Evolutionary conservation across 2,797 vertebrate genomes (phyloP).

Genomic region (Acestrorhynchus altus): DNA sequence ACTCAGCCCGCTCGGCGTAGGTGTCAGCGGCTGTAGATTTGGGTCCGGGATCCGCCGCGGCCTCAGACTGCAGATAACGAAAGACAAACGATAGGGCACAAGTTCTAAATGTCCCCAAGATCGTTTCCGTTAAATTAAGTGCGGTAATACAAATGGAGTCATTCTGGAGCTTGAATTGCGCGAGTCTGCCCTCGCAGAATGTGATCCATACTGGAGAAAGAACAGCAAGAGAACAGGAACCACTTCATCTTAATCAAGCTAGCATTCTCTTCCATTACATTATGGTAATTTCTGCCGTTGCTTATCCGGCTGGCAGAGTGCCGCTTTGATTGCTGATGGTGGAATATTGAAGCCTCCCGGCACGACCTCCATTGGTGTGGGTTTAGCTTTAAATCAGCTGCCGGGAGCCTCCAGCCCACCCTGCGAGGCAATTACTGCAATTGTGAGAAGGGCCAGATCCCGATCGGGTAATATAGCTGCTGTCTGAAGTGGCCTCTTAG

Average conservation of each 20-base stretch:
- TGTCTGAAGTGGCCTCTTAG: constrained; percentile 14
- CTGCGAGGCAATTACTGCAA: background rate
- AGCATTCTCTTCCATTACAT: constrained; percentile 58
- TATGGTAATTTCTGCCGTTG: constrained; percentile 52
- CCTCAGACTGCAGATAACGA: background rate
- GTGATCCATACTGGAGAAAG: constrained; percentile 26
- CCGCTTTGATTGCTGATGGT: constrained; percentile 54
- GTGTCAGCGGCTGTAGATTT: constrained; percentile 40
- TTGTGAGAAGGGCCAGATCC: constrained; percentile 41
- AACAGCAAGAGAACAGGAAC: constrained; percentile 33
- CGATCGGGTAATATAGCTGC: constrained; percentile 14
- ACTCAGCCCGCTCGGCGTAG: constrained; percentile 43
- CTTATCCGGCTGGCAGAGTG: constrained; percentile 47
- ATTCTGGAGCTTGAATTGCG: constrained; percentile 22
- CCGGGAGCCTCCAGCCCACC: constrained; percentile 5
- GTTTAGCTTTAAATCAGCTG: constrained; percentile 46
- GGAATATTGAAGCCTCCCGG: constrained; percentile 22
- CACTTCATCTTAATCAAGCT: constrained; percentile 54
- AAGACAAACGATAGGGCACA: constrained; percentile 4
- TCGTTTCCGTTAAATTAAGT: constrained; percentile 6
- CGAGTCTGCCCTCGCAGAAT: constrained; percentile 24
- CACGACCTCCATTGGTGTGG: constrained; percentile 23
- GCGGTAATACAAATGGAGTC: constrained; percentile 9
- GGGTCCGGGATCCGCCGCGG: constrained; percentile 38
- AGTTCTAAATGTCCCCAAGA: constrained; percentile 13